phyloP scores from a whole-genome alignment of 2,888 invertebrate genomes.

The Xestia sexstrigata region DNA sequence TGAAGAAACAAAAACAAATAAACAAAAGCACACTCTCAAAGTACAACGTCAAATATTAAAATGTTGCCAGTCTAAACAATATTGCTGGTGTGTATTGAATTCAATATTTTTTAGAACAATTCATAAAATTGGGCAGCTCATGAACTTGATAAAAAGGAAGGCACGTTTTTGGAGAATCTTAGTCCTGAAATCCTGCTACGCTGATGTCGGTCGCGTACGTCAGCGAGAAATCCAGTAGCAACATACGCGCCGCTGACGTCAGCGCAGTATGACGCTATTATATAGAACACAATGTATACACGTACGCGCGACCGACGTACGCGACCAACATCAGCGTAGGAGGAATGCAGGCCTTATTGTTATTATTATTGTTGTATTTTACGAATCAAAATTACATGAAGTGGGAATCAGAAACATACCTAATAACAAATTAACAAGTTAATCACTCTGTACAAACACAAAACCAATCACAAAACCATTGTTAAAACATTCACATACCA shows the following conservation, averaged over 20 bases:
- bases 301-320: too few relatives aligned
- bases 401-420: too few relatives aligned
- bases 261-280: too few relatives aligned
- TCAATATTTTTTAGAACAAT: not conserved
- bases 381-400: not conserved
- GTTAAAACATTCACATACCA: slow-evolving; percentile 82
- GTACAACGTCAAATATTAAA: slow-evolving; percentile 23
- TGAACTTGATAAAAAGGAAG: not conserved
- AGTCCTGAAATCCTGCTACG: too few relatives aligned
- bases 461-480: slow-evolving; percentile 30
- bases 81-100: not conserved
- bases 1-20: slow-evolving; percentile 58
- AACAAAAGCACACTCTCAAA: slow-evolving; percentile 64
- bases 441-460: slow-evolving; percentile 29
- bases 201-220: too few relatives aligned
- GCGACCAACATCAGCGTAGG: too few relatives aligned
- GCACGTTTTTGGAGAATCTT: not conserved
- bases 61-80: slow-evolving; percentile 29
- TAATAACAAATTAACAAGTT: not conserved
- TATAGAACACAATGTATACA: too few relatives aligned
- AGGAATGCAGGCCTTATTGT: too few relatives aligned
- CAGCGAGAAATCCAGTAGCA: too few relatives aligned
- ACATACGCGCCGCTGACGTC: too few relatives aligned
- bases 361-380: not conserved
- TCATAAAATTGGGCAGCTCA: not conserved